phyloP scores from a whole-genome alignment of 2,888 invertebrate species.

The Ecliptopera silaceata region DNA sequence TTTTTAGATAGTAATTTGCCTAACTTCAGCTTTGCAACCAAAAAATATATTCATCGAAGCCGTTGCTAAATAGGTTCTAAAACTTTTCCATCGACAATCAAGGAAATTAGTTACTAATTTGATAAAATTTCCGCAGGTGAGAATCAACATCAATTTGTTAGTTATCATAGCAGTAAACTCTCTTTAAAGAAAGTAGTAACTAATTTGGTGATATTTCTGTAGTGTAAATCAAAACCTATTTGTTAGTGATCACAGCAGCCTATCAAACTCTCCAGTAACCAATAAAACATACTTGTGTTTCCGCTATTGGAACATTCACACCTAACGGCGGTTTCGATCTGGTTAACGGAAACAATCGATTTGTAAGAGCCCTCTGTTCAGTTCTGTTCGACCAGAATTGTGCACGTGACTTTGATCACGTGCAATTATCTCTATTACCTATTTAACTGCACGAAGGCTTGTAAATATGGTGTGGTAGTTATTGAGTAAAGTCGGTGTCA shows the following conservation, averaged over 20 bases:
- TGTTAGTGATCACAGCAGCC: slow-evolving; percentile 21
- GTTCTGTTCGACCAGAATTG: neutral
- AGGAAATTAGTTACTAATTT: too few species aligned
- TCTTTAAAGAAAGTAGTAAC: neutral
- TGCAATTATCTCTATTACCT: neutral
- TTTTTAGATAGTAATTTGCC: too few species aligned
- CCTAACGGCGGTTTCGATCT: slow-evolving; percentile 76
- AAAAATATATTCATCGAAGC: too few species aligned
- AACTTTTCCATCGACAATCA: too few species aligned
- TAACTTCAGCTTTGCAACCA: too few species aligned
- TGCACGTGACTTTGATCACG: neutral
- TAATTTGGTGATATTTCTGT: too few species aligned
- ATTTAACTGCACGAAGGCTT: too few species aligned
- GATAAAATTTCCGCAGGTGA: too few species aligned
- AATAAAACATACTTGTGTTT: slow-evolving; percentile 57
- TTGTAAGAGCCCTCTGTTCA: slow-evolving; percentile 37
- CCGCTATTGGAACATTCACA: slow-evolving; percentile 68
- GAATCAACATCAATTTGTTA: neutral
- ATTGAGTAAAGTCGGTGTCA: too few species aligned
- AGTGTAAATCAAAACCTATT: too few species aligned
- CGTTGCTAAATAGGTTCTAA: too few species aligned
- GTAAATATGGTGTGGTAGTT: too few species aligned
- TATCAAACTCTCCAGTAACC: slow-evolving; percentile 42
- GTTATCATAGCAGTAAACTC: slow-evolving; percentile 32
- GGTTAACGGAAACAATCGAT: slow-evolving; percentile 76